Base-by-base conservation (phyloP, 2,113 vertebrate genomes). In the Uria lomvia region DNA sequence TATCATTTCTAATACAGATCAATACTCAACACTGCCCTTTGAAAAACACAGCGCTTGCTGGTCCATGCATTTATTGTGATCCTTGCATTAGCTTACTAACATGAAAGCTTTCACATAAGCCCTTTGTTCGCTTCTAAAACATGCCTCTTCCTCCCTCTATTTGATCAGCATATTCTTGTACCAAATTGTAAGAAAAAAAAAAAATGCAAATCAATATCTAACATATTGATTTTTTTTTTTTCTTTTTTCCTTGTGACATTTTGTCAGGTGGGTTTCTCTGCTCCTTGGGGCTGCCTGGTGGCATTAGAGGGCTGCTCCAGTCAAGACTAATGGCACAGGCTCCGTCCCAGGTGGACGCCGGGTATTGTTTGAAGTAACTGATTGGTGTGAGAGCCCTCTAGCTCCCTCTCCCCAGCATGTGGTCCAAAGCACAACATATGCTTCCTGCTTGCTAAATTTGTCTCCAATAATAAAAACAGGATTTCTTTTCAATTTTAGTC, bases 1-100 rank as follows among this genome's bases (percentile, higher is more conserved):
- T 98, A 98, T 98, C 98, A 98, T 98, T 97, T 98, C 97, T 98
- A 98, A 98, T 97, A 96, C 89, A 56, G 74, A 98, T 98, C 97
- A 74, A 98, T 98, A 96, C 96, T 95, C 92, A 67, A 90, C 91
- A 65, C 60, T 96, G 96, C 94, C 97, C 74, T 96, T 98, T 96
- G 97, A 96, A 97, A 97, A 95, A 92, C 90, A 89, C 27, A 71
- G 47, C 0, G 43, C 81, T 83, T 88, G 68, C 88, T n/a, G 52
- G 95, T 70, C 92, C n/a, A 1, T 30, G 56, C 82, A 70, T 68
- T 96, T 86, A 97, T 97, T 96, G 90, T 95, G 56, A 53, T 96
- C 86, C 58, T 45, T 68, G 88, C 95, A 88, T 50, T 36, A 91
- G 42, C 92, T 78, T 65, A 86, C 50, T 62, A 68, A 95, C 97